Evolutionary conservation across 2,797 vertebrate species (phyloP), one percentile per base, ranked within the genome.

Genomic region (Cryptoprocta ferox): DNA sequence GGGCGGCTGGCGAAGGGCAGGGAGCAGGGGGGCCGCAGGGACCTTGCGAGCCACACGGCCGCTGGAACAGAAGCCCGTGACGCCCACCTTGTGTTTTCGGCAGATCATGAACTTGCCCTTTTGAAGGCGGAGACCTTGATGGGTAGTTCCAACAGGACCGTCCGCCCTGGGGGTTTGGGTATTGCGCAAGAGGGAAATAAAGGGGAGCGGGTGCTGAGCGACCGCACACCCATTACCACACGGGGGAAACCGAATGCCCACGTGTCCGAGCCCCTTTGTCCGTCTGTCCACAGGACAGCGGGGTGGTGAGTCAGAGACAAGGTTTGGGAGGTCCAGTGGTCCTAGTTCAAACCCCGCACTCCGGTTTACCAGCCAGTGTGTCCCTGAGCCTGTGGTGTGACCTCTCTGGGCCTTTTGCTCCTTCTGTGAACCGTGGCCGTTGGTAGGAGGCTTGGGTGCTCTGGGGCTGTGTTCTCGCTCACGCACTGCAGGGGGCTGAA

Each of bases 161-260:
- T 14, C 84, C 1, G 0, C 66, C n/a, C 0, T 0, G 5, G 9
- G 19, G 30, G 39, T 7, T 3, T 6, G 59, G 19, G 11, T 50
- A 16, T 26, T 63, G n/a, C 83, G 18, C 8, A 24, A 0, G 42
- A n/a, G 59, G 59, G 30, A 53, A 11, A 11, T 26, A 21, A 16
- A 82, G 14, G 39, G 42, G 30, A 45, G 11, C 18, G 48, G 39
- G 50, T 59, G 37, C 65, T 8, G 4, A 19, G 30, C 1, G 78
- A 19, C 42, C 8, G 6, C 12, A 8, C 15, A 24, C 4, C 45
- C 78, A 2, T 42, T 24, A 6, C 14, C 15, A 12, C 30, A 19
- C 5, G 30, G 26, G 12, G 63, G 28, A 37, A 45, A 2, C 39
- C 48, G 7, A 8, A 12, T 0, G 8, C 18, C 32, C 6, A 1